Conservation (phyloP, 2,113 vertebrate genomes). For the Strix aluco region DNA sequence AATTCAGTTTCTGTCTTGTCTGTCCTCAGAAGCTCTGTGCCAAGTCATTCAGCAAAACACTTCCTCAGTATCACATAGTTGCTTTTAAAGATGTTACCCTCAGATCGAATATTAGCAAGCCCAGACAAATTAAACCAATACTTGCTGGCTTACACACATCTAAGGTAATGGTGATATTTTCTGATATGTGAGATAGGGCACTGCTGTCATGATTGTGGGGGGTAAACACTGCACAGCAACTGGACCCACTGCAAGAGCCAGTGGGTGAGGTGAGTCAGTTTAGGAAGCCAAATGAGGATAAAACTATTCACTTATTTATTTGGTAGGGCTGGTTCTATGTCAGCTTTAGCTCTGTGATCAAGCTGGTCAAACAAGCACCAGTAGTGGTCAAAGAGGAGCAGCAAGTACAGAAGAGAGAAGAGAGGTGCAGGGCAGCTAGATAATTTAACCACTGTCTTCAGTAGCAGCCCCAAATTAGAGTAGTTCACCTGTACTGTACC, state of each 20-base stretch:
- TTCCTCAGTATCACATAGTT: neutral
- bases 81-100: neutral
- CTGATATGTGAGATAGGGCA: neutral
- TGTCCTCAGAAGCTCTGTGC: neutral
- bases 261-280: neutral
- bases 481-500: neutral
- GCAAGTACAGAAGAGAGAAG: neutral
- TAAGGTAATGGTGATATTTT: neutral
- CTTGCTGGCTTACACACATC: neutral
- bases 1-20: neutral
- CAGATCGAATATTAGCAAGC: neutral
- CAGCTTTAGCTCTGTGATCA: neutral
- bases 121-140: neutral
- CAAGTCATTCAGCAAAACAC: neutral
- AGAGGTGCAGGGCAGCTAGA: neutral
- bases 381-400: neutral
- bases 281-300: neutral
- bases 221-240: neutral
- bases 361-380: neutral
- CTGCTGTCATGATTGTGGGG: neutral
- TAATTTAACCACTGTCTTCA: neutral
- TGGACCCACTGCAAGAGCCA: neutral
- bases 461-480: neutral
- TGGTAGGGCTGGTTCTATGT: neutral
- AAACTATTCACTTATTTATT: neutral